Base-by-base conservation (phyloP, 2,113 vertebrate species). In the Trogon melanurus region DNA sequence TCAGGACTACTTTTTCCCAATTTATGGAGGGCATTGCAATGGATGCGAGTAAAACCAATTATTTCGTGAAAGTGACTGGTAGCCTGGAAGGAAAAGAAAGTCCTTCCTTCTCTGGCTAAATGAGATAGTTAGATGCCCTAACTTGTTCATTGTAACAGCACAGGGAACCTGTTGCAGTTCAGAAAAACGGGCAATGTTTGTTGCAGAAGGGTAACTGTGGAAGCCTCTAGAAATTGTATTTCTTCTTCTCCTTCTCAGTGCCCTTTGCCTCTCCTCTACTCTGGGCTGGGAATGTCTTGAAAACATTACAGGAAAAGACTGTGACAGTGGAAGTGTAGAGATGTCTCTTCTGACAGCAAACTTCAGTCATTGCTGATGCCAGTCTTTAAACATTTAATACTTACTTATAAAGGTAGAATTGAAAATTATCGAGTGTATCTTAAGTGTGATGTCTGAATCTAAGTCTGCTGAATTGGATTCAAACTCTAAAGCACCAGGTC, bases 41-140 rank as follows among this genome's bases (percentile, higher is more conserved):
- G 30, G 66, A 83, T 94, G 65, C 73, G 86, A 79, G 88, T 97
- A 96, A 97, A 91, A 88, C 50, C 38, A 92, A 85, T 96, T 97
- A 96, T 93, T 94, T 93, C 45, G 57, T 95, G 91, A 50, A 85
- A 95, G 85, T 85, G 87, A 60, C 64, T 93, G 54, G 80, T 85
- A 73, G 62, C 38, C 83, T 83, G n/a, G 51, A 74, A 85, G 76
- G 56, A 88, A 96, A 95, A 76, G 66, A 48, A 65, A n/a, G 27
- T 44, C 66, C 75, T 85, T 97, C 96, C 51, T 27, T 44, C 67
- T 47, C 47, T 90, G 12, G 67, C 34, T 87, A 85, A 93, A 81
- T 86, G 69, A 85, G 69, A 56, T 41, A 62, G 70, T 83, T 65
- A 91, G 78, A 92, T 76, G 70, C 36, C 41, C n/a, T 66, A 54